Base-by-base conservation (phyloP, 2,113 vertebrate species). In the Cranoglanis bouderius region DNA sequence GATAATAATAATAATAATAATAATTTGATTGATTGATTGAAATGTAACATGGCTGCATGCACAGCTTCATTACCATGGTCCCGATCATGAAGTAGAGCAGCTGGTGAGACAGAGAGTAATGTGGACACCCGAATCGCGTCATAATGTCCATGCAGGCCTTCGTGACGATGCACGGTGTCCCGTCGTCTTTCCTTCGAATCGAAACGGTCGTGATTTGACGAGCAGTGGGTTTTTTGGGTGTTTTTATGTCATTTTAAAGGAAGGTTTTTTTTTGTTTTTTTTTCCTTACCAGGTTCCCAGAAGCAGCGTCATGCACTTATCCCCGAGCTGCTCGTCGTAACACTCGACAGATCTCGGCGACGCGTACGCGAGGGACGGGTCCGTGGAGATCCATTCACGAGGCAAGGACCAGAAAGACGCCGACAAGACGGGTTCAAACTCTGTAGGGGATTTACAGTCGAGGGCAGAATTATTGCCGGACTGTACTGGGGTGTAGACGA, bases 81-180 rank as follows among this genome's bases (percentile, higher is more conserved):
- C 96, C 97, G 0, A 94, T 94, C 92, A 97, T 95, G 92, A 97
- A 97, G 94, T 97, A 97, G 59, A 98, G 95, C 86, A 97, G 94
- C 93, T 98, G 97, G 91, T 98, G 97, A 40, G 97, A 97, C 51
- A 98, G 92, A 0, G 92, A 94, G 82, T 98, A 98, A 89, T 94
- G 92, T 0, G 93, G 94, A 90, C 96, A 96, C 24, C 95, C 94
- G 0, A 95, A 93, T 0, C 82, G 93, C 0, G 96, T 97, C 97
- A 97, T 97, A 59, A 95, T 93, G 65, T 94, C 95, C 49, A 92
- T 91, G 74, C 97, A 98, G 82, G 92, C 91, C 63, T 94, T 94
- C 0, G 96, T 96, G 88, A 96, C 93, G 24, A 92, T 91, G 88
- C 97, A 97, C 6, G 97, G 94, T 24, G 93, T 95, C 70, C 94